These are phyloP conservation scores for Cathartes aura DNA, from an alignment of 2,113 vertebrate genomes.

Conservation along the genomic window DNA sequence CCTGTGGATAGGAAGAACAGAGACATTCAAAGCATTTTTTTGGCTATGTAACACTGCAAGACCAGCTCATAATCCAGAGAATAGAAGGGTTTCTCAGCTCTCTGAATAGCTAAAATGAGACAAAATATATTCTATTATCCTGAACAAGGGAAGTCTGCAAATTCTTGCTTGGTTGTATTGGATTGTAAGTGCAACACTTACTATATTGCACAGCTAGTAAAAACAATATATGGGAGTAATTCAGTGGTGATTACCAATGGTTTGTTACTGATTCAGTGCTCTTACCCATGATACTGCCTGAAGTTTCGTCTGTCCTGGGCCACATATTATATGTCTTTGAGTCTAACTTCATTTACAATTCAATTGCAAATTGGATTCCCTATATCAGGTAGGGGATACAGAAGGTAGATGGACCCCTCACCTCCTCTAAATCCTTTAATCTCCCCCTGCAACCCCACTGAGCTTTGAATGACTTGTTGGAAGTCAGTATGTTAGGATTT, in stretches of 20 bases:
- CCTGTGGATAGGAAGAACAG: neutral
- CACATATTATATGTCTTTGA: neutral
- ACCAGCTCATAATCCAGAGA: neutral
- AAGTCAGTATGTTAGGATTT: neutral
- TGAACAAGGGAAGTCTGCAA: neutral
- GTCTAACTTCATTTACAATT: neutral
- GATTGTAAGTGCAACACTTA: neutral
- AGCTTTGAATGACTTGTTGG: neutral
- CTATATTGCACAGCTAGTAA: neutral
- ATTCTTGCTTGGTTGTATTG: neutral
- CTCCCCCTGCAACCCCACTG: neutral
- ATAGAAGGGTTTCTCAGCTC: neutral
- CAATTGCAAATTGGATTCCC: neutral
- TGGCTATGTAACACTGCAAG: neutral
- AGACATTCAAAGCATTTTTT: neutral
- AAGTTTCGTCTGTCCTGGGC: neutral
- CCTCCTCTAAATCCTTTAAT: neutral
- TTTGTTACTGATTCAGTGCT: neutral
- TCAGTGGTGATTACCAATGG: neutral
- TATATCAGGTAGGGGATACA: neutral
- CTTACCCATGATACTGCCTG: neutral
- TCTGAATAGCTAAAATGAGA: neutral
- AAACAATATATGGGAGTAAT: neutral
- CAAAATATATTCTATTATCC: neutral
- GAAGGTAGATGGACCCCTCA: neutral